Evolutionary conservation across 1,140 invertebrate genomes (phyloP), one percentile per base, ranked within the genome.

Genomic region (Drosophila carrolli): DNA sequence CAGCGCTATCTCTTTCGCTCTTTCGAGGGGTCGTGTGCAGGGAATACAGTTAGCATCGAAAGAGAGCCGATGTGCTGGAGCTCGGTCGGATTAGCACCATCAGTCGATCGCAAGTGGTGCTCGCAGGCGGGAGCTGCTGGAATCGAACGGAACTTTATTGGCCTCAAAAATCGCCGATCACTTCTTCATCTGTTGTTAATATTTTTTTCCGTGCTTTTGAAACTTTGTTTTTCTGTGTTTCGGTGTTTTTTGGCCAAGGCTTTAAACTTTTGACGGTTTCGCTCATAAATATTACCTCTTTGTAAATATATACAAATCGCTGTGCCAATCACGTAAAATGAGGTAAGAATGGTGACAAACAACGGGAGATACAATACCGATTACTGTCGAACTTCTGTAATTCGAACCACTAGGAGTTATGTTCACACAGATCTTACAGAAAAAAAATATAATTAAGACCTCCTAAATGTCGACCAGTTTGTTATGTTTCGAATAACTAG

Each of bases 71-170:
- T 51, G 48, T 35, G 27, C 29, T 29, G 27, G 27, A 8, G 3
- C n/a, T 51, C 29, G n/a, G 29, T 29, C 37, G 37, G 38, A 32
- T 40, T 41, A 14, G 19, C 16, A 29, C 19, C 60, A 63, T 63
- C 60, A 63, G 60, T 63, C 60, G 60, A 63, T 59, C 55, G 16
- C 16, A 37, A n/a, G 27, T 35, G 54, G 60, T 63, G 60, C 60
- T 63, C 54, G 23, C 5, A 58, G 59, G 59, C 59, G 59, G 37
- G 51, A 61, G 59, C 51, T 57, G 32, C 14, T 29, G 23, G 60
- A 43, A 43, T 13, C 60, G 13, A 63, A 19, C 59, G 59, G 23
- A 58, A 41, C 32, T 16, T 29, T 10, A 13, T 4, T 29, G 23
- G 14, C 7, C 41, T 14, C n/a, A 29, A 51, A 9, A 5, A 7